A percentile compares a stretch with the other conserved stretches of the same genome.
phyloP scores from a whole-genome alignment of 2,113 vertebrate species.

The Epinephelus moara region DNA sequence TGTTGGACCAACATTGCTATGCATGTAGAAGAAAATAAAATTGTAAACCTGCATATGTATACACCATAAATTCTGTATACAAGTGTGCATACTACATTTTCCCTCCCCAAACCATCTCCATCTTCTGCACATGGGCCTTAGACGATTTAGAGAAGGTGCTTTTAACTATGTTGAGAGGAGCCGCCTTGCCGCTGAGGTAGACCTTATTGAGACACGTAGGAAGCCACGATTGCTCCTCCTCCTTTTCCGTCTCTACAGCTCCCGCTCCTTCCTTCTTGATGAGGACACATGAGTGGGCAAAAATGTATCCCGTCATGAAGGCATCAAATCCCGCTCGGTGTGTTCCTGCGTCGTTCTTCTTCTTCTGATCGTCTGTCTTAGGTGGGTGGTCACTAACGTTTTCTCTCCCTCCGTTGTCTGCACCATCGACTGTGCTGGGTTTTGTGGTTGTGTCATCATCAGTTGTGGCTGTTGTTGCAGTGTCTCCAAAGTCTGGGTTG shows the following conservation, averaged over 20 bases:
- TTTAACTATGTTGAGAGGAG: slow-evolving; percentile 93
- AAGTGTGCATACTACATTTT: slow-evolving; percentile 45
- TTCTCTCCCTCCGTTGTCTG: not conserved
- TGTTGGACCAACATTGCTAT: not conserved
- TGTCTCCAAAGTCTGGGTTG: not conserved
- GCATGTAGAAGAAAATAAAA: not conserved
- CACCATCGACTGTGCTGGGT: not conserved
- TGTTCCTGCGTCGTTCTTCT: slow-evolving; percentile 79
- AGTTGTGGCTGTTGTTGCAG: not conserved
- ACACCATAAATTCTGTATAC: not conserved
- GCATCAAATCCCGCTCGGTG: slow-evolving; percentile 97
- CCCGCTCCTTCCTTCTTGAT: slow-evolving; percentile 60
- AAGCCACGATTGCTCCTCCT: slow-evolving; percentile 75
- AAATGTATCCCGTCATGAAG: slow-evolving; percentile 97
- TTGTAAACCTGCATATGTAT: not conserved
- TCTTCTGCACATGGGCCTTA: slow-evolving; percentile 93
- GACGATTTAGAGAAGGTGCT: slow-evolving; percentile 95
- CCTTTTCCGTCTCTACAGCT: not conserved
- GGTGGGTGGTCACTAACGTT: not conserved
- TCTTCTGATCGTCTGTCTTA: slow-evolving; percentile 29
- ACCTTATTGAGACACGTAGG: slow-evolving; percentile 92
- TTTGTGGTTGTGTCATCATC: not conserved
- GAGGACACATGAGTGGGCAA: slow-evolving; percentile 87
- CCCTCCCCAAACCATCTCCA: slow-evolving; percentile 89
- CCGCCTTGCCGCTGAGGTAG: slow-evolving; percentile 96